Conservation (phyloP, 1,140 invertebrate genomes). For the Elymnias hypermnestra region DNA sequence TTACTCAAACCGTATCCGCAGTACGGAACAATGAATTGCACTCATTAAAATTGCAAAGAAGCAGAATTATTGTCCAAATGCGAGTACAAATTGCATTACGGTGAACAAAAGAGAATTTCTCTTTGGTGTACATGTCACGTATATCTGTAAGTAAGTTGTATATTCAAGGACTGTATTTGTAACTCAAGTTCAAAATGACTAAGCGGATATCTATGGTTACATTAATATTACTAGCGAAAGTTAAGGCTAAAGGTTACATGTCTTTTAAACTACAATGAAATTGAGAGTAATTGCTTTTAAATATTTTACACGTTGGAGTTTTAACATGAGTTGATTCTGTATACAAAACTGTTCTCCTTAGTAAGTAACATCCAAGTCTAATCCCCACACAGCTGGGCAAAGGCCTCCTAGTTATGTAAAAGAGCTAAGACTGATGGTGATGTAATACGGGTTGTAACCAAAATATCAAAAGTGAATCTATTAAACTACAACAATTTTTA, state of each 20-base stretch:
- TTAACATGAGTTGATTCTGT: too few species aligned
- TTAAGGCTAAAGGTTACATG: slow-evolving; percentile 36
- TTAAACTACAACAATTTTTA: too few species aligned
- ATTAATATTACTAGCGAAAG: slow-evolving; percentile 43
- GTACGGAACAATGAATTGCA: slow-evolving; percentile 20
- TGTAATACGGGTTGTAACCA: too few species aligned
- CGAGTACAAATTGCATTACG: slow-evolving; percentile 14
- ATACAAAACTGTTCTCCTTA: too few species aligned
- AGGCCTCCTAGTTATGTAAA: too few species aligned
- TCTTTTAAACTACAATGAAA: slow-evolving; percentile 14
- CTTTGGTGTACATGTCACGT: slow-evolving; percentile 23
- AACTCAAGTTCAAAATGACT: slow-evolving; percentile 54
- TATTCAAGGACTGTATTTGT: too few species aligned
- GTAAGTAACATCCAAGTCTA: too few species aligned
- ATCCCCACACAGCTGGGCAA: too few species aligned
- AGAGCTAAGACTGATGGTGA: too few species aligned
- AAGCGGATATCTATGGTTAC: slow-evolving; percentile 30
- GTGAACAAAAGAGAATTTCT: slow-evolving; percentile 23
- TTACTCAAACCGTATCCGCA: slow-evolving; percentile 15
- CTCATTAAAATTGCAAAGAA: slow-evolving; percentile 32
- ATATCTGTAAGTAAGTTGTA: slow-evolving; percentile 2
- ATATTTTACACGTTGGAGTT: too few species aligned
- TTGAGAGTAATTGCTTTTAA: slow-evolving; percentile 9
- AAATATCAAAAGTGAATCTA: too few species aligned
- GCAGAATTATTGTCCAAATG: slow-evolving; percentile 19